These are phyloP conservation scores for Psilanteris sp. DNA, from an alignment of 1,140 invertebrate genomes.

Conservation along the genomic window DNA sequence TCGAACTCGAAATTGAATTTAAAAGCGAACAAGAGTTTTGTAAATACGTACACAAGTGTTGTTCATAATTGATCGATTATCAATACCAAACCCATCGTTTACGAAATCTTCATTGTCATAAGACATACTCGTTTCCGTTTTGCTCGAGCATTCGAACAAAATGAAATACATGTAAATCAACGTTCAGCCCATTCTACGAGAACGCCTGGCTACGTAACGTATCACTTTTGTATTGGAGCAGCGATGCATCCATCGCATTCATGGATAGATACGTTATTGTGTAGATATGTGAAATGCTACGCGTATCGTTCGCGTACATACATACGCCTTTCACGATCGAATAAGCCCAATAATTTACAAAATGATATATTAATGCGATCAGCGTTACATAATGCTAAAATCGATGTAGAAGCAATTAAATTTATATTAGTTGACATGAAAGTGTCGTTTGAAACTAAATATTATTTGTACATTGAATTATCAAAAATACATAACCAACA, in stretches of 20 bases:
- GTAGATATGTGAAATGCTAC: constrained; percentile 26
- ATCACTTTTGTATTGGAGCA: constrained; percentile 73
- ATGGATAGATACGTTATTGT: constrained; percentile 47
- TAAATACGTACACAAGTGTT: too few species aligned
- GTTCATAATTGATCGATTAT: constrained; percentile 25
- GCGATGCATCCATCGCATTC: constrained; percentile 73
- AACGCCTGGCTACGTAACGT: constrained; percentile 44
- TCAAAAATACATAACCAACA: background rate
- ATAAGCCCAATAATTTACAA: constrained; percentile 46
- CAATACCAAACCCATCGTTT: constrained; percentile 6
- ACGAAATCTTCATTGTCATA: constrained; percentile 46
- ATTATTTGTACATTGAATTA: background rate
- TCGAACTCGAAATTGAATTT: background rate
- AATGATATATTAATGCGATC: constrained; percentile 45
- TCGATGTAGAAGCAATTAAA: constrained; percentile 20
- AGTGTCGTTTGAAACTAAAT: background rate
- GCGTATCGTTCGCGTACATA: constrained; percentile 12
- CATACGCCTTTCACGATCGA: constrained; percentile 35
- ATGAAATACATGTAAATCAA: constrained; percentile 67
- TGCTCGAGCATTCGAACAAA: constrained; percentile 48
- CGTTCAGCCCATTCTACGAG: constrained; percentile 41
- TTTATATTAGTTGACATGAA: constrained; percentile 5
- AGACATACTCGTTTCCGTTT: constrained; percentile 40
- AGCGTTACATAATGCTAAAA: constrained; percentile 16
- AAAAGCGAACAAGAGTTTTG: background rate